A percentile compares a stretch with the other conserved stretches of the same genome.
These are phyloP conservation scores for Scophthalmus maximus DNA, from an alignment of 2,113 vertebrate species.

Conservation along the genomic window DNA sequence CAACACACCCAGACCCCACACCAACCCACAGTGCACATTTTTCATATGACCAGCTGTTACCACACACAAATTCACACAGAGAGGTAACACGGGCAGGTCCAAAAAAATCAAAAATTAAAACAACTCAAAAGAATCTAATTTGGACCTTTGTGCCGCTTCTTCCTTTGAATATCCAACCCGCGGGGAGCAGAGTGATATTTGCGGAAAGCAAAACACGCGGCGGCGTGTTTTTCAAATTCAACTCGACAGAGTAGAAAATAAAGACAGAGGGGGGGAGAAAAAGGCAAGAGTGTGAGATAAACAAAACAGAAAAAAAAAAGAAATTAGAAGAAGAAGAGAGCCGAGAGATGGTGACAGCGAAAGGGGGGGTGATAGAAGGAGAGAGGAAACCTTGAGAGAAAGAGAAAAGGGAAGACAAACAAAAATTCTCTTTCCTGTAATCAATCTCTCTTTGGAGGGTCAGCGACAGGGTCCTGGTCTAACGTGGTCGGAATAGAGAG, in stretches of 20 bases:
- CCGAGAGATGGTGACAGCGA: constrained; percentile 33
- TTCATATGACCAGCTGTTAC: constrained; percentile 23
- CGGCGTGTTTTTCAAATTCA: constrained; percentile 39
- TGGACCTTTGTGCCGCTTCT: constrained; percentile 38
- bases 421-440: constrained; percentile 76
- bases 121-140: constrained; percentile 52
- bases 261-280: constrained; percentile 17
- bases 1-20: constrained; percentile 8
- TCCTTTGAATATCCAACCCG: constrained; percentile 54
- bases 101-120: constrained; percentile 21
- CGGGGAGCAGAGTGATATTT: constrained; percentile 32
- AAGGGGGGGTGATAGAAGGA: constrained; percentile 9
- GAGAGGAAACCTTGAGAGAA: constrained; percentile 16
- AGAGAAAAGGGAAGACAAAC: constrained; percentile 49
- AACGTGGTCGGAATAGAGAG: constrained; percentile 72
- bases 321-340: constrained; percentile 10
- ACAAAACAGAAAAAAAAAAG: no score
- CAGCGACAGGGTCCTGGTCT: constrained; percentile 68
- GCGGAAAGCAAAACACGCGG: constrained; percentile 21
- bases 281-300: constrained; percentile 15
- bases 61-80: not conserved
- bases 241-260: constrained; percentile 51
- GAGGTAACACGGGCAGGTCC: constrained; percentile 10
- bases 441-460: constrained; percentile 78
- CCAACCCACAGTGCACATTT: constrained; percentile 16